A percentile compares a stretch with the other conserved stretches of the same genome.
Evolutionary conservation across 35 echinoderm and acorn worm species (phyloP).

Genomic region (Hemicentrotus pulcherrimus): DNA sequence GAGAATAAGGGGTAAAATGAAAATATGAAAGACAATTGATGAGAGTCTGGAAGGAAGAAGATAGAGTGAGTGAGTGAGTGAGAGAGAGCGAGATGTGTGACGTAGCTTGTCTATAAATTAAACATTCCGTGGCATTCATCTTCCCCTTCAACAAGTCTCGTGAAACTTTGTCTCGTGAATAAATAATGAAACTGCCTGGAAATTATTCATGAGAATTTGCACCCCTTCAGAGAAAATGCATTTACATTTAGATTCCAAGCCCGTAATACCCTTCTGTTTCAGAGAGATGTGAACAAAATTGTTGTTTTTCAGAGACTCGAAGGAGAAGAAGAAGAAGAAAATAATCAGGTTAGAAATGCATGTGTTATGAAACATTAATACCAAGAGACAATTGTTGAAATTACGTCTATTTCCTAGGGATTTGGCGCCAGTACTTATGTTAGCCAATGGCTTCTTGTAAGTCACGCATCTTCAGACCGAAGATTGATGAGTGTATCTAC

Average conservation of each 20-base stretch:
- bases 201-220: constrained; percentile 20
- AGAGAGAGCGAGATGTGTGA: background rate
- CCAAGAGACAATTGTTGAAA: constrained; percentile 1
- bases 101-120: background rate
- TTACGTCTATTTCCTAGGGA: background rate
- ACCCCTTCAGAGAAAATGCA: background rate
- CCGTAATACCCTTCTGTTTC: background rate
- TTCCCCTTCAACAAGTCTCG: constrained; percentile 1
- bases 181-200: background rate
- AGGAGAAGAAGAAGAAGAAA: background rate
- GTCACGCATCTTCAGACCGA: background rate
- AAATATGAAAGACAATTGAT: background rate
- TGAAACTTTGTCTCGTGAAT: background rate
- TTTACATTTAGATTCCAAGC: constrained; percentile 17
- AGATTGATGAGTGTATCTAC: background rate
- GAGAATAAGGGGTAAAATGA: no score
- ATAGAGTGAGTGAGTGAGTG: background rate
- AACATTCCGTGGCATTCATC: background rate
- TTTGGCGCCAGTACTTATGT: background rate
- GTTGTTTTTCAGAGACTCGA: background rate
- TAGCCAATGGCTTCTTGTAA: background rate
- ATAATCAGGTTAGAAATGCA: background rate
- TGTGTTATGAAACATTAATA: background rate
- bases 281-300: background rate
- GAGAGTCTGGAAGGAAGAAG: background rate